phyloP scores from a whole-genome alignment of 2,797 vertebrate species.

The Chloroceryle amazona region DNA sequence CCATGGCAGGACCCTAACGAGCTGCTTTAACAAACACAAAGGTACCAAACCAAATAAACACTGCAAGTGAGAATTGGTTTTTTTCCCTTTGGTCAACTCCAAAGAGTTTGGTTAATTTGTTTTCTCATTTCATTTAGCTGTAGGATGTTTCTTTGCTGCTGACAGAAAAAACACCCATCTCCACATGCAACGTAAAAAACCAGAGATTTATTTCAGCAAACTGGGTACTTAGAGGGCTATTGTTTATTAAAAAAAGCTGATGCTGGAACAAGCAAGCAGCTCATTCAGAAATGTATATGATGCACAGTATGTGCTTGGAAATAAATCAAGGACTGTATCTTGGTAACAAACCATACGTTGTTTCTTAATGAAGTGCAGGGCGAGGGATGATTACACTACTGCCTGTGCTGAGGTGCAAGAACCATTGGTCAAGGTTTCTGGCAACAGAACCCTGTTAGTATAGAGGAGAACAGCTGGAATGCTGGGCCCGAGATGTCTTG shows the following conservation, averaged over 20 bases:
- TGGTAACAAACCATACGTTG: background rate
- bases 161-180: background rate
- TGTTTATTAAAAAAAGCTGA: background rate
- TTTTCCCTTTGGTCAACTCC: background rate
- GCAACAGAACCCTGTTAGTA: background rate
- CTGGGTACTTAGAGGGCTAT: background rate
- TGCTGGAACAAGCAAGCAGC: background rate
- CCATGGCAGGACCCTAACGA: background rate
- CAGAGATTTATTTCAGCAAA: background rate
- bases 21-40: background rate
- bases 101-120: background rate
- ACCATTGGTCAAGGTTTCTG: background rate
- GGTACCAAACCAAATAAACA: background rate
- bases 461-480: accelerated
- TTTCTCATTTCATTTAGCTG: background rate
- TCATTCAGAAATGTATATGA: background rate
- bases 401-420: background rate
- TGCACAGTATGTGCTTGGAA: background rate
- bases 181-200: background rate
- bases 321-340: background rate
- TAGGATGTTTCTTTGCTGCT: background rate
- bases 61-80: background rate
- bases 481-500: background rate
- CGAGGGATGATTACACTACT: background rate
- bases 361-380: background rate